Evolutionary conservation across 2,888 invertebrate species (phyloP).

Genomic region (Axea sp.): DNA sequence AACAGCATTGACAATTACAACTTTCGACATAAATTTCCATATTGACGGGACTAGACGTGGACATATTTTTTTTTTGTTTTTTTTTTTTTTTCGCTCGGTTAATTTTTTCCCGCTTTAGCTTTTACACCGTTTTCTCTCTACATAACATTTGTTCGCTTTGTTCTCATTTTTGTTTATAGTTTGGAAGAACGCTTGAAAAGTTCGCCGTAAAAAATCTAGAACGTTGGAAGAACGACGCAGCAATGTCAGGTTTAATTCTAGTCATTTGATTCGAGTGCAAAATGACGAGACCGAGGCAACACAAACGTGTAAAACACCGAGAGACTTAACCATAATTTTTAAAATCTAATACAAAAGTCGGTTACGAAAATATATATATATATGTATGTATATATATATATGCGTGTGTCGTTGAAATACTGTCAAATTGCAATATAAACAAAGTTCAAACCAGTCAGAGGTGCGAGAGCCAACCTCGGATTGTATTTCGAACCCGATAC

Average conservation of each 20-base stretch:
- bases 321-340: conserved; percentile 8
- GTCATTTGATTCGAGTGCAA: conserved; percentile 37
- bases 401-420: conserved; percentile 22
- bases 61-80: too few relatives aligned
- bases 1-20: conserved; percentile 51
- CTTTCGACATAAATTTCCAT: conserved; percentile 56
- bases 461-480: conserved; percentile 9
- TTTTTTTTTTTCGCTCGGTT: too few relatives aligned
- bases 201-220: conserved; percentile 36
- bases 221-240: conserved; percentile 46
- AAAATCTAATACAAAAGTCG: conserved; percentile 23
- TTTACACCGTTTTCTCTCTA: conserved; percentile 23
- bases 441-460: conserved; percentile 8
- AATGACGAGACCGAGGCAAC: conserved; percentile 20
- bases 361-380: conserved; percentile 42
- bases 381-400: conserved; percentile 26
- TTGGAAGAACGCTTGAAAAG: conserved; percentile 54
- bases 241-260: conserved; percentile 37
- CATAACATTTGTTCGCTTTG: conserved; percentile 2
- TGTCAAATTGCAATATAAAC: conserved; percentile 37
- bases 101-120: conserved; percentile 5
- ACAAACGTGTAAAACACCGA: conserved; percentile 22
- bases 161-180: conserved; percentile 23
- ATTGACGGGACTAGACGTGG: conserved; percentile 50
- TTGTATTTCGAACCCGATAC: conserved; percentile 8